Conservation (phyloP, 1,140 invertebrate genomes). For the Lucilia cuprina region DNA sequence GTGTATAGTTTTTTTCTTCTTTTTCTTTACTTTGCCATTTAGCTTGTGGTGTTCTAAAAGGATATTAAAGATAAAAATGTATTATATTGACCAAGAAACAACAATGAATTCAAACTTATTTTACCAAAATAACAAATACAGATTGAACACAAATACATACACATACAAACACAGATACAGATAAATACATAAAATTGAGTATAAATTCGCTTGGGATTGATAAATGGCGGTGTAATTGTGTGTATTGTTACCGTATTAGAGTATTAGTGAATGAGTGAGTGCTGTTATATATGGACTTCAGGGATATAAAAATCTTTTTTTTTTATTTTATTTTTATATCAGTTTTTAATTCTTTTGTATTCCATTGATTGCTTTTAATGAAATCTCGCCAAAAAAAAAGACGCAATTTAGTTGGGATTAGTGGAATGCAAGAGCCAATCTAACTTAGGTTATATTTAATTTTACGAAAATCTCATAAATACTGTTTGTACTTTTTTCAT, state of each 20-base stretch:
- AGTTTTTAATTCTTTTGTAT: conserved; percentile 10
- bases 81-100: conserved; percentile 28
- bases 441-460: not conserved
- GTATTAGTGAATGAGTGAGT: conserved; percentile 10
- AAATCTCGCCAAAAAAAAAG: conserved; percentile 18
- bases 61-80: conserved; percentile 33
- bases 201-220: conserved; percentile 13
- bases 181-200: not conserved
- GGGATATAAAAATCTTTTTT: conserved; percentile 15
- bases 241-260: conserved; percentile 30
- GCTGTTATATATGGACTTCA: conserved; percentile 25
- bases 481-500: too few relatives aligned
- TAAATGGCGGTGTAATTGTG: conserved; percentile 34
- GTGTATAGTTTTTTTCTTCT: not conserved
- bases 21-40: not conserved
- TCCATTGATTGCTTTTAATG: conserved; percentile 32
- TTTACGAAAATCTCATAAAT: not conserved
- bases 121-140: conserved; percentile 6
- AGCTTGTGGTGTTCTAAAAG: not conserved
- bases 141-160: too few relatives aligned
- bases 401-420: conserved; percentile 29
- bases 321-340: not conserved
- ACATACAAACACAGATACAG: not conserved
- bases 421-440: not conserved
- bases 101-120: conserved; percentile 24